Percentiles rank a stretch among this genome's conserved stretches.
Evolutionary conservation across 1,140 invertebrate genomes (phyloP).

Genomic region (Reticulitermes speratus): DNA sequence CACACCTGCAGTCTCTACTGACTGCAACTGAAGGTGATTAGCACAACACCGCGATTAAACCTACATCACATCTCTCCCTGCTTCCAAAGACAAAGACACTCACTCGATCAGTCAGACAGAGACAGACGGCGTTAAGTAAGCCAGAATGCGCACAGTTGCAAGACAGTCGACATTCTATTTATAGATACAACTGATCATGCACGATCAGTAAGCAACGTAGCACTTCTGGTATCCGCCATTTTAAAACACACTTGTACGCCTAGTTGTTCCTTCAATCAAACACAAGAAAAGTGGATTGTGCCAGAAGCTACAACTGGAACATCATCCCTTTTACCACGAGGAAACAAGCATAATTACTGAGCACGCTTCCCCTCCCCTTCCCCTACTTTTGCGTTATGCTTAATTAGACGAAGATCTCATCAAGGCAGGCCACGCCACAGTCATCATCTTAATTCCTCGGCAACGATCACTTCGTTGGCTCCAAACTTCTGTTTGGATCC

Average conservation of each 20-base stretch:
- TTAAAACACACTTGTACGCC: not conserved
- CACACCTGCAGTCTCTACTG: not conserved
- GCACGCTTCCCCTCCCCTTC: not conserved
- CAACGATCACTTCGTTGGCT: not conserved
- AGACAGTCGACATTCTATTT: too few relatives aligned
- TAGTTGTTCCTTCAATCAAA: not conserved
- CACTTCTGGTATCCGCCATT: not conserved
- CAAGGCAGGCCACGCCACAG: not conserved
- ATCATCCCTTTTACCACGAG: not conserved
- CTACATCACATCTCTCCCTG: not conserved
- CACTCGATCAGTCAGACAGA: not conserved
- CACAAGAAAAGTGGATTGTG: not conserved
- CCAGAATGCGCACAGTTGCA: not conserved
- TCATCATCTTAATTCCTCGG: not conserved
- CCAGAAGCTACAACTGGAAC: not conserved
- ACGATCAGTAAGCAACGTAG: not conserved
- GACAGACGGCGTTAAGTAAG: not conserved
- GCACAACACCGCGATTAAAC: not conserved
- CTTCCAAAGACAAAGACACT: not conserved
- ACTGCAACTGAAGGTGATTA: not conserved
- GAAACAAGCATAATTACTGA: slow-evolving; percentile 19
- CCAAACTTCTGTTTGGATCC: not conserved
- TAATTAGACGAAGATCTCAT: slow-evolving; percentile 9
- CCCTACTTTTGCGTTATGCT: slow-evolving; percentile 9
- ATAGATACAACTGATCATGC: not conserved